A percentile compares a stretch with the other conserved stretches of the same genome.
Conservation (phyloP, 2,797 vertebrate genomes). For the Pitangus sulphuratus region DNA sequence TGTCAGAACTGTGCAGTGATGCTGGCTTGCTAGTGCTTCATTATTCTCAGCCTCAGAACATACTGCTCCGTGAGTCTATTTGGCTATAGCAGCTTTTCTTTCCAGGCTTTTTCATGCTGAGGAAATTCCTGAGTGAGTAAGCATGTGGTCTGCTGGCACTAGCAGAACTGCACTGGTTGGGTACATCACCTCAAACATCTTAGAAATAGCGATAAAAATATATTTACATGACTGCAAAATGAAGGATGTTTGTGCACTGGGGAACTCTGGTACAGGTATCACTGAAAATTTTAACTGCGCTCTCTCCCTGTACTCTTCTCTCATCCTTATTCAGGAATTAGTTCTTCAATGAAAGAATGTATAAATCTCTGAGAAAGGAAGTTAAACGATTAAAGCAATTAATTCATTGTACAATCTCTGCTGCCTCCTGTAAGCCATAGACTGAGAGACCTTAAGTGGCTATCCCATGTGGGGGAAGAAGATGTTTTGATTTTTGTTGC, state of each 20-base stretch:
- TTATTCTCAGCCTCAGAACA: neutral
- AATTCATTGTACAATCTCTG: neutral
- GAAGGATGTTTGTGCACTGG: neutral
- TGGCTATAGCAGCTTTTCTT: neutral
- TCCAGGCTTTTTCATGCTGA: neutral
- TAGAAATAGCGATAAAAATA: neutral
- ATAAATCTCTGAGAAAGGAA: neutral
- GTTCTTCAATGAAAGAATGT: constrained; percentile 6
- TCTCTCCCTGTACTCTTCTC: neutral
- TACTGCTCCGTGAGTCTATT: rapidly evolving
- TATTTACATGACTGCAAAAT: neutral
- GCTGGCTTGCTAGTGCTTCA: neutral
- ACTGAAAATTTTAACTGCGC: neutral
- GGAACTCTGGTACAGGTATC: neutral
- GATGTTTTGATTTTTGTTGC: neutral
- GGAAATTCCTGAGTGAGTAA: neutral
- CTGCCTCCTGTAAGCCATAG: neutral
- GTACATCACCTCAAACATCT: neutral
- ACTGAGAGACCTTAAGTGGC: neutral
- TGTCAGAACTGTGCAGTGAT: neutral
- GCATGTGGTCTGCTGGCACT: neutral
- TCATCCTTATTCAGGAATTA: neutral
- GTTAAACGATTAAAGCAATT: constrained; percentile 1
- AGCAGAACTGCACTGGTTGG: neutral
- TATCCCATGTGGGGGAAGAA: neutral